Conservation (phyloP, 64 coral and sea anemone species). For the Anthopleura sola region DNA sequence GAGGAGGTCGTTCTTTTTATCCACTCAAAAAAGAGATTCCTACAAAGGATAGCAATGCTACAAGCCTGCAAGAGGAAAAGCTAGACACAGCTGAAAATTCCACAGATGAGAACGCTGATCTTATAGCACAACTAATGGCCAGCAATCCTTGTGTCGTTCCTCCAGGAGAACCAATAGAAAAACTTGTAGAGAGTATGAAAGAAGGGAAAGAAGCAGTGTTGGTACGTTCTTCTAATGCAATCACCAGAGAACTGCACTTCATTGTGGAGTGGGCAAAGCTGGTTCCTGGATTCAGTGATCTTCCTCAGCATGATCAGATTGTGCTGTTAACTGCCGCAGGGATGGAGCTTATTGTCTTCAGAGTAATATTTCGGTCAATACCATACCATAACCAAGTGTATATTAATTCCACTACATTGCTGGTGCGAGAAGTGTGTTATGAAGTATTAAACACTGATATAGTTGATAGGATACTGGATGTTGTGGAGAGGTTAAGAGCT, state of each 20-base stretch:
- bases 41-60: neutral
- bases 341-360: conserved; percentile 90
- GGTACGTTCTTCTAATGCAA: conserved; percentile 71
- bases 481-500: conserved; percentile 68
- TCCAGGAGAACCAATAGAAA: conserved; percentile 48
- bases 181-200: conserved; percentile 6
- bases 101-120: conserved; percentile 38
- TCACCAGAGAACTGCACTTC: conserved; percentile 73
- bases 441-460: conserved; percentile 77
- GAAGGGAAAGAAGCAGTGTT: conserved; percentile 64
- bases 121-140: conserved; percentile 70
- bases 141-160: conserved; percentile 76
- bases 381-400: conserved; percentile 74
- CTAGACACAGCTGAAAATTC: neutral
- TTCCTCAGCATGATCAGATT: conserved; percentile 80
- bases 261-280: conserved; percentile 98
- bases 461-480: conserved; percentile 84
- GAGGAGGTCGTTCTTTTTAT: conserved; percentile 96
- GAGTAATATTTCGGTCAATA: conserved; percentile 90
- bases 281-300: conserved; percentile 81
- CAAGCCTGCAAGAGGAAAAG: neutral
- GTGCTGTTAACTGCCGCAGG: conserved; percentile 74
- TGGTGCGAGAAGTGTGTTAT: conserved; percentile 60
- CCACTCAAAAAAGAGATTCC: conserved; percentile 59
- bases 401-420: conserved; percentile 71